Percentiles rank a stretch among this genome's conserved stretches.
Evolutionary conservation across 2,113 vertebrate genomes (phyloP).

Genomic region (Myotis yumanensis): DNA sequence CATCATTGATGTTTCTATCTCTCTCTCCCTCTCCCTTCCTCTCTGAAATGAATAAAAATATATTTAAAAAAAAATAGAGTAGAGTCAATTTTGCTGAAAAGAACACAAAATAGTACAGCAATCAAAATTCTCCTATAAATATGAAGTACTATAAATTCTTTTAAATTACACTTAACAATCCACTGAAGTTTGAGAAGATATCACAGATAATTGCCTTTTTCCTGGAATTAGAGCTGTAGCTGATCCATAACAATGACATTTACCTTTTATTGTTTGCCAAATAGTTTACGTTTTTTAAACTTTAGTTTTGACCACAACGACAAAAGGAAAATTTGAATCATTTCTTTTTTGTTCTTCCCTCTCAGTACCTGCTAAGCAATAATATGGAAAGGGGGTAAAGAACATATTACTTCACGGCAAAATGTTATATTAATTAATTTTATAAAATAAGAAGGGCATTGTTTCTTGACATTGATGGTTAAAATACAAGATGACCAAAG

Average conservation of each 20-base stretch:
- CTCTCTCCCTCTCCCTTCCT: too few relatives aligned
- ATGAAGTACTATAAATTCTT: conserved; percentile 36
- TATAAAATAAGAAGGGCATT: conserved; percentile 52
- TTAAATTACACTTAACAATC: conserved; percentile 60
- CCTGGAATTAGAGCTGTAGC: conserved; percentile 66
- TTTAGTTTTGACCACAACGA: background rate
- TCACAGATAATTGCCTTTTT: conserved; percentile 60
- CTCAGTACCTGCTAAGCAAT: conserved; percentile 56
- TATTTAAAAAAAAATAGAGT: background rate
- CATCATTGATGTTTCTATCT: too few relatives aligned
- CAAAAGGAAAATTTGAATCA: conserved; percentile 18
- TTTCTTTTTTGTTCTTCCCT: conserved; percentile 57
- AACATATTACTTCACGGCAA: conserved; percentile 46
- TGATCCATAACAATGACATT: conserved; percentile 67
- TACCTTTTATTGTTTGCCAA: conserved; percentile 71
- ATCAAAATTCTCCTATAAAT: conserved; percentile 59
- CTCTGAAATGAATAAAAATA: too few relatives aligned
- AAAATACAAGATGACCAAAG: conserved; percentile 44
- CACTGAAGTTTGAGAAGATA: conserved; percentile 2
- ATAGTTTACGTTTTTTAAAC: conserved; percentile 30
- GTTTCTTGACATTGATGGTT: conserved; percentile 53
- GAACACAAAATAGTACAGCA: conserved; percentile 25
- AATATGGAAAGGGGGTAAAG: conserved; percentile 45
- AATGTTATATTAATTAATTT: conserved; percentile 50
- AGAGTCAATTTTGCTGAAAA: conserved; percentile 27